These are phyloP conservation scores for Characodon lateralis DNA, from an alignment of 2,797 vertebrate genomes.

Conservation along the genomic window DNA sequence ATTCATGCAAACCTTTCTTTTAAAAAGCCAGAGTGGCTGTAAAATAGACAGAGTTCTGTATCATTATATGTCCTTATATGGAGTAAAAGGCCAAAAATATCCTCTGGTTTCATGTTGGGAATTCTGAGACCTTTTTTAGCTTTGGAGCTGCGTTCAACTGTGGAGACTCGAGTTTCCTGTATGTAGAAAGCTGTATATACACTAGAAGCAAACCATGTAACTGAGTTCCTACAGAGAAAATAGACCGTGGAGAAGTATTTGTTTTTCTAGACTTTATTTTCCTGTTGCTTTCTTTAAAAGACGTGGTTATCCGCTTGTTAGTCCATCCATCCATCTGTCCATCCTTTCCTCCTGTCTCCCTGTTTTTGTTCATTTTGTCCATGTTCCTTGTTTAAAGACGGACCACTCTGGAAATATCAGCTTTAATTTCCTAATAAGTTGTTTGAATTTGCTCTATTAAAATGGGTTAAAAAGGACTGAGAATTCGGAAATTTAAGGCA, in stretches of 20 bases:
- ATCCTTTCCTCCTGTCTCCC: background rate
- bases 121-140: conserved; percentile 47
- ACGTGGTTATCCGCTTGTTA: too few relatives aligned
- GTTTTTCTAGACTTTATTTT: too few relatives aligned
- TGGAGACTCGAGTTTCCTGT: conserved; percentile 13
- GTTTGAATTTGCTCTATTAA: background rate
- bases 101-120: conserved; percentile 33
- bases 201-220: conserved; percentile 14
- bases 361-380: too few relatives aligned
- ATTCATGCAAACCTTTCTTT: conserved; percentile 11
- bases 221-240: background rate
- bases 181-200: conserved; percentile 36
- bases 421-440: background rate
- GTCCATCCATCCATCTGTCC: too few relatives aligned
- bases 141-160: conserved; percentile 32
- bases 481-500: background rate
- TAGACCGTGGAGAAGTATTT: too few relatives aligned
- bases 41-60: conserved; percentile 48
- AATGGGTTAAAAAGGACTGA: too few relatives aligned
- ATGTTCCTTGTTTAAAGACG: too few relatives aligned
- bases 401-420: too few relatives aligned
- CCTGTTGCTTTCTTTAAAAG: too few relatives aligned
- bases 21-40: conserved; percentile 44
- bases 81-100: conserved; percentile 58
- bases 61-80: conserved; percentile 65